Evolutionary conservation across 2,888 invertebrate species (phyloP).

Genomic region (Scelioninae gen. 1): DNA sequence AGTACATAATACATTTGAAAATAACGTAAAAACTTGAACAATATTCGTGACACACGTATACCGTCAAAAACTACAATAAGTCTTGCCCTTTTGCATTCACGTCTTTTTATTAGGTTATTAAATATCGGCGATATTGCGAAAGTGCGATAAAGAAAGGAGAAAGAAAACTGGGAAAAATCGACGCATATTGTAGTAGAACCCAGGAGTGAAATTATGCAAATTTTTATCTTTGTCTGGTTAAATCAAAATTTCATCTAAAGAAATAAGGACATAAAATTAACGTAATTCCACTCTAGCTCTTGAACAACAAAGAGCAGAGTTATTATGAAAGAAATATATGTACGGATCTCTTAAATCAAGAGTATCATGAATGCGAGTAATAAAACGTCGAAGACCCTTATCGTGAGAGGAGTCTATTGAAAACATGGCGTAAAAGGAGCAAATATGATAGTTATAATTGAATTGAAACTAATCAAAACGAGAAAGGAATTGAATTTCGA

Average conservation of each 20-base stretch:
- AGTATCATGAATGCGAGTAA: conserved; percentile 35
- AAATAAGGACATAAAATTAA: too few species aligned
- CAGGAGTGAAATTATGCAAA: too few species aligned
- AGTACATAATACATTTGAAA: not conserved
- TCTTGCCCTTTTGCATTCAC: not conserved
- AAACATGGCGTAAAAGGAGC: conserved; percentile 38
- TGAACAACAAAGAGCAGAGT: conserved; percentile 25
- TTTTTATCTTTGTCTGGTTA: too few species aligned
- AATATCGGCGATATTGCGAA: conserved; percentile 19
- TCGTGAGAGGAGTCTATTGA: conserved; percentile 32
- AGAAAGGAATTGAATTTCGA: conserved; percentile 1
- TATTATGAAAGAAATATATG: conserved; percentile 46
- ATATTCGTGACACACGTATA: conserved; percentile 7
- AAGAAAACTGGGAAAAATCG: not conserved
- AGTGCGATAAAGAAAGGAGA: not conserved
- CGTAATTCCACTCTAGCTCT: too few species aligned
- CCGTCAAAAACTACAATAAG: conserved; percentile 9
- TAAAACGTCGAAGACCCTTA: conserved; percentile 55
- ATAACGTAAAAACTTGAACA: conserved; percentile 3
- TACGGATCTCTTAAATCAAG: conserved; percentile 44
- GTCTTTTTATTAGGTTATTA: conserved; percentile 12
- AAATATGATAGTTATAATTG: conserved; percentile 24
- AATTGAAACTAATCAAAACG: conserved; percentile 26
- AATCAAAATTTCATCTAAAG: too few species aligned
- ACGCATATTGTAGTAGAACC: conserved; percentile 25